Percentiles rank a stretch among this genome's conserved stretches.
These are phyloP conservation scores for rabbit (Oryctolagus cuniculus) DNA, from an alignment of 2,113 vertebrate genomes.

Conservation along the genomic window mOryCun1.1 NC_091439.1:103285001-103285500, in stretches of 20 bases:
- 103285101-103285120: slow-evolving; percentile 9
- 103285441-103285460: background rate
- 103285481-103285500: background rate
- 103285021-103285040: slow-evolving; percentile 21
- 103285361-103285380: background rate
- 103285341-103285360: background rate
- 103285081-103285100: background rate
- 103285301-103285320: background rate
- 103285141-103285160: background rate
- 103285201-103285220: background rate
- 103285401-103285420: background rate
- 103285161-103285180: background rate
- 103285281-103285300: background rate
- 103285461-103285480: slow-evolving; percentile 22
- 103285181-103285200: background rate
- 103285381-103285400: background rate
- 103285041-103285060: slow-evolving; percentile 54
- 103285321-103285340: background rate
- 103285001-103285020: slow-evolving; percentile 52
- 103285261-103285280: background rate
- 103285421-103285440: slow-evolving; percentile 15
- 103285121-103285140: background rate
- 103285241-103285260: background rate
- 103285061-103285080: background rate
- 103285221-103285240: background rate